Conservation (phyloP, 2,888 invertebrate genomes). For the Lathronympha strigana region DNA sequence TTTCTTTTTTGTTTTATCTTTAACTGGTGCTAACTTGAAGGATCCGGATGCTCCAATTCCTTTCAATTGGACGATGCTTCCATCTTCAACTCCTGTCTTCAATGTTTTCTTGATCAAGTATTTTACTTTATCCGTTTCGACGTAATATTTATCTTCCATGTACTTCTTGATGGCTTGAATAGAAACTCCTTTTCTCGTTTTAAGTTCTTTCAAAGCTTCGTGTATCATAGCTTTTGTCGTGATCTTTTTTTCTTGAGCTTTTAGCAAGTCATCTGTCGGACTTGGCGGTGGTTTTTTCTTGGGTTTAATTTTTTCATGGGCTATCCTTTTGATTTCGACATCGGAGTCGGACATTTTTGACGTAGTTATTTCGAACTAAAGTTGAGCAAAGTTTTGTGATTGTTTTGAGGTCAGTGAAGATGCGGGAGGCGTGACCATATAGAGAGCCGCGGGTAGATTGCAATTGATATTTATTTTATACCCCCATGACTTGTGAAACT, state of each 20-base stretch:
- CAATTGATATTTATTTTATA: neutral
- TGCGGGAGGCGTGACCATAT: neutral
- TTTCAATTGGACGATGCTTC: slow-evolving; percentile 65
- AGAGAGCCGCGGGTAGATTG: slow-evolving; percentile 20
- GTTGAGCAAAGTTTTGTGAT: slow-evolving; percentile 12
- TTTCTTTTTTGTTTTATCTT: slow-evolving; percentile 53
- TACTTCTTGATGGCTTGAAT: slow-evolving; percentile 72
- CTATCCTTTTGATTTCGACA: slow-evolving; percentile 52
- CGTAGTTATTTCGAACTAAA: neutral
- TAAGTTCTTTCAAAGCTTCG: slow-evolving; percentile 61
- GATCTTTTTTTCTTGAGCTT: slow-evolving; percentile 57
- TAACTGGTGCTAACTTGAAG: slow-evolving; percentile 61
- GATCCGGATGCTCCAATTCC: slow-evolving; percentile 72
- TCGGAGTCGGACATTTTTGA: slow-evolving; percentile 49
- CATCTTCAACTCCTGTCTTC: slow-evolving; percentile 65
- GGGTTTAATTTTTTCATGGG: slow-evolving; percentile 50
- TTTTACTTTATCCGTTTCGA: slow-evolving; percentile 62
- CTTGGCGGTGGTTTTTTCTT: slow-evolving; percentile 49
- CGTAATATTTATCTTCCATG: slow-evolving; percentile 60
- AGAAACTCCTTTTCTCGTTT: slow-evolving; percentile 69
- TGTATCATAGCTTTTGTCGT: slow-evolving; percentile 68
- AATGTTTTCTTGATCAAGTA: slow-evolving; percentile 67
- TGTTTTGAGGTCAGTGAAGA: neutral
- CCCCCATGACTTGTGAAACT: neutral
- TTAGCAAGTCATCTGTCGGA: slow-evolving; percentile 50